A percentile compares a stretch with the other conserved stretches of the same genome.
Conservation (phyloP, 2,113 vertebrate genomes). For the Pygoscelis adeliae region DNA sequence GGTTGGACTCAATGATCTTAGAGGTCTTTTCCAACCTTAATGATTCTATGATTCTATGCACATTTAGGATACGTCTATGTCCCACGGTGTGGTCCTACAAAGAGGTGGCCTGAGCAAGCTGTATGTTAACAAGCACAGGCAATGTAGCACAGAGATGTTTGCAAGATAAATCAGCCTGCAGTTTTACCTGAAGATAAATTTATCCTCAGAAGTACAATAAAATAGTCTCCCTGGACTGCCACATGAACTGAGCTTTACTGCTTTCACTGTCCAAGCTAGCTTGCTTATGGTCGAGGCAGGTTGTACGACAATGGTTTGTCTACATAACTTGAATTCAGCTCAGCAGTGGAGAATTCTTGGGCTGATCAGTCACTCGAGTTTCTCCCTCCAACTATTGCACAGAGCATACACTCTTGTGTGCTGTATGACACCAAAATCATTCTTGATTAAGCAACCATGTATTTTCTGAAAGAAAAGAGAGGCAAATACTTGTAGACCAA, state of each 20-base stretch:
- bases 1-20: no score
- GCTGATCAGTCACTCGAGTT: neutral
- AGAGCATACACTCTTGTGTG: neutral
- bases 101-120: neutral
- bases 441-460: neutral
- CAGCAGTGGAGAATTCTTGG: neutral
- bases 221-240: neutral
- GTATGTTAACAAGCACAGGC: neutral
- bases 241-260: neutral
- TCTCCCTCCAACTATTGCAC: neutral
- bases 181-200: neutral
- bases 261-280: neutral
- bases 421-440: neutral
- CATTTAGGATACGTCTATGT: neutral
- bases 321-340: neutral
- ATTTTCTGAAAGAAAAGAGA: neutral
- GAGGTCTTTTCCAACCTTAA: no score
- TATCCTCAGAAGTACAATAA: neutral
- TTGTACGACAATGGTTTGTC: neutral
- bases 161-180: neutral
- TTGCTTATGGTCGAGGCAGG: neutral
- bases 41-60: neutral
- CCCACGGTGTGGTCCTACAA: neutral
- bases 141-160: neutral
- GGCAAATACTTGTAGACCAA: neutral